These are phyloP conservation scores for Alaudala cheleensis DNA, from an alignment of 2,113 vertebrate genomes.

Conservation along the genomic window DNA sequence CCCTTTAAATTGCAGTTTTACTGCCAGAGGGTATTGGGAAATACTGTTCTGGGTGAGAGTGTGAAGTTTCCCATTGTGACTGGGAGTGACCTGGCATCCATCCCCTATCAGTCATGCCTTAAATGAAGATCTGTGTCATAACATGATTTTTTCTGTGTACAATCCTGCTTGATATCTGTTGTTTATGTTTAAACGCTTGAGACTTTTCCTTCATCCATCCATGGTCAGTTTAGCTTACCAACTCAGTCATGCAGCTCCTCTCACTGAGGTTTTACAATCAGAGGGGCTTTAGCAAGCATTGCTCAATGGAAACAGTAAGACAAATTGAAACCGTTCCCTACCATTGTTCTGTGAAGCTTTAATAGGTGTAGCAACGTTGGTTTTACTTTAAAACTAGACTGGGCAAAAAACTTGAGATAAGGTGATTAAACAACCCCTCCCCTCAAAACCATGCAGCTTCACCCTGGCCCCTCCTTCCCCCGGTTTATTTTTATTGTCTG, in stretches of 20 bases:
- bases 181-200: neutral
- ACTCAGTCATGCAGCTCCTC: neutral
- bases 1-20: neutral
- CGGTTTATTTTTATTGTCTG: neutral
- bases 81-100: neutral
- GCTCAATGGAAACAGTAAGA: neutral
- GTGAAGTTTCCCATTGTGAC: neutral
- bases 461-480: rapidly evolving
- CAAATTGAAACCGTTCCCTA: neutral
- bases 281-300: neutral
- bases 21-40: neutral
- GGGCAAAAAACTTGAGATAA: neutral
- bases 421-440: neutral
- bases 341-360: neutral
- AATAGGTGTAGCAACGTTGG: neutral
- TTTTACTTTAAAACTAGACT: neutral
- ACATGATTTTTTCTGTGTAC: neutral
- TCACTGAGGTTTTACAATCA: neutral
- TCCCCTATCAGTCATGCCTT: neutral
- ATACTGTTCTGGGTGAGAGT: neutral
- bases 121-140: neutral
- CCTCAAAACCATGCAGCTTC: neutral
- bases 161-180: neutral
- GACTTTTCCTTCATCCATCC: neutral
- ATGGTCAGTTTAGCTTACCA: neutral